A percentile compares a stretch with the other conserved stretches of the same genome.
Conservation (phyloP, 1,140 invertebrate species). For the Penaeus indicus region DNA sequence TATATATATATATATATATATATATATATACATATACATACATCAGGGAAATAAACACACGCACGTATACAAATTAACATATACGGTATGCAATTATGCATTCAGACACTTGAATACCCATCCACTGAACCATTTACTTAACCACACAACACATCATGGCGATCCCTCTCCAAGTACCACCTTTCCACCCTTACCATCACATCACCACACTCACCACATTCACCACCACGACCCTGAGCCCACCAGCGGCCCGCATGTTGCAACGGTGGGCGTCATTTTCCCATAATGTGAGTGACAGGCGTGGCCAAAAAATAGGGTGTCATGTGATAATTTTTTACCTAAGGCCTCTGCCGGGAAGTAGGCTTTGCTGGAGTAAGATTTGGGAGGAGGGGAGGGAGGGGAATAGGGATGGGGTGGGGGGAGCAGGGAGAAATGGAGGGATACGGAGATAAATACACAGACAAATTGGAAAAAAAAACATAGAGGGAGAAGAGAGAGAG, state of each 20-base stretch:
- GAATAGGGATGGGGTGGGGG: background rate
- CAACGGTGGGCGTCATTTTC: background rate
- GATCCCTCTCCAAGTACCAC: background rate
- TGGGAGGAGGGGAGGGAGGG: background rate
- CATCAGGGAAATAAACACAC: no score
- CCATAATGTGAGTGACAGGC: no score
- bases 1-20: no score
- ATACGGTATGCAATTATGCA: no score
- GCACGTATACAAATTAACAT: no score
- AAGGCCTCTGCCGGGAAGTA: background rate
- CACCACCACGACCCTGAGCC: background rate
- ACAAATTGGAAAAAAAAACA: background rate
- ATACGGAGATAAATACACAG: background rate
- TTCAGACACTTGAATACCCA: no score
- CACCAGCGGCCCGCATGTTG: conserved; percentile 2
- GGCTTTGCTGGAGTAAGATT: background rate
- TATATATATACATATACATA: no score
- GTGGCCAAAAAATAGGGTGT: no score
- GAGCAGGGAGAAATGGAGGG: background rate
- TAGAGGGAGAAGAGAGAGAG: no score
- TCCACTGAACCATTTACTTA: no score
- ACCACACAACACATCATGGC: no score
- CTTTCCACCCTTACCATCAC: background rate
- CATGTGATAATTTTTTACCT: conserved; percentile 1
- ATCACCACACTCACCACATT: background rate